Percentiles rank a stretch among this genome's conserved stretches.
Evolutionary conservation across 2,113 vertebrate species (phyloP).

Genomic region (Gila orcuttii): DNA sequence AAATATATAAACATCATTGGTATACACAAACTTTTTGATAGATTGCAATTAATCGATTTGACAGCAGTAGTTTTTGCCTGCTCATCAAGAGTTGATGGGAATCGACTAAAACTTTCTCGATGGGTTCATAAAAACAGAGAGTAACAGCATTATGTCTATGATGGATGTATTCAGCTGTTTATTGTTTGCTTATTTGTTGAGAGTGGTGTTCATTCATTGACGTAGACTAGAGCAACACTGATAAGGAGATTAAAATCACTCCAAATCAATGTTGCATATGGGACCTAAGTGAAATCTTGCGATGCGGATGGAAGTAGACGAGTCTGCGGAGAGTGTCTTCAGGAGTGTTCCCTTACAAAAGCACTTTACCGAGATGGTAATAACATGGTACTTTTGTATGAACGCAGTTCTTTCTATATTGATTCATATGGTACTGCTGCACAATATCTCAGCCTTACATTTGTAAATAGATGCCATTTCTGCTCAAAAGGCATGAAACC

Average conservation of each 20-base stretch:
- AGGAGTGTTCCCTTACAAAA: background rate
- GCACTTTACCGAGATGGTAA: background rate
- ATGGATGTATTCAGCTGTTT: background rate
- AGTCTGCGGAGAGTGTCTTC: background rate
- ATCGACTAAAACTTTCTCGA: background rate
- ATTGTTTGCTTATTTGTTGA: background rate
- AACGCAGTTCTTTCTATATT: background rate
- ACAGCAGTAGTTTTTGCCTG: background rate
- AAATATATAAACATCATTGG: too few species aligned
- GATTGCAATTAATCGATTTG: too few species aligned
- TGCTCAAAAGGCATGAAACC: background rate
- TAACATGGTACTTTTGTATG: background rate
- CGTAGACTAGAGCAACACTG: background rate
- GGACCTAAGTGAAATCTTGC: slow-evolving; percentile 8
- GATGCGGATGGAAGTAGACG: slow-evolving; percentile 26
- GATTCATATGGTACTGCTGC: background rate
- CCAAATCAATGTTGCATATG: too few species aligned
- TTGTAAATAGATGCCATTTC: background rate
- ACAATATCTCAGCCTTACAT: background rate
- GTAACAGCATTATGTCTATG: background rate
- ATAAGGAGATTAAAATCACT: too few species aligned
- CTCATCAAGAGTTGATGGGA: background rate
- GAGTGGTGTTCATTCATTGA: background rate
- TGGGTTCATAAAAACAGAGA: background rate
- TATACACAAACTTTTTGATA: too few species aligned